These are phyloP conservation scores for Otolemur crassicaudatus DNA, from an alignment of 2,797 vertebrate genomes.

Conservation along the genomic window DNA sequence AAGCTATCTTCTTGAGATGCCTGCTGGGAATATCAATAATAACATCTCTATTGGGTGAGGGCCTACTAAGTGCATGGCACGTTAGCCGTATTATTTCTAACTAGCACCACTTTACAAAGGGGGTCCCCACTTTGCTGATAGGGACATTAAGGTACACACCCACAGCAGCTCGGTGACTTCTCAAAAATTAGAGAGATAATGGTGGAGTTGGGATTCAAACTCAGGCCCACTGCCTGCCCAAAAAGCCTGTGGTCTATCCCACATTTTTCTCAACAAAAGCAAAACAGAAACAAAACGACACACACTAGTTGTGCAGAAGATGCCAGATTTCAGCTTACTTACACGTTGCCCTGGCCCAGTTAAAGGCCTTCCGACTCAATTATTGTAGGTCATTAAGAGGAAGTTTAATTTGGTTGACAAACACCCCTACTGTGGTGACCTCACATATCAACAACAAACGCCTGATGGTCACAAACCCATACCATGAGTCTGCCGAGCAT, in stretches of 20 bases:
- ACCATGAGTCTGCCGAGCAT: slow-evolving; percentile 61
- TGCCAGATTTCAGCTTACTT: slow-evolving; percentile 55
- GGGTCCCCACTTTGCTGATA: neutral
- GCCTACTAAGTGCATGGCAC: neutral
- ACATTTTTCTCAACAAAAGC: slow-evolving; percentile 17
- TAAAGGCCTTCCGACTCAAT: slow-evolving; percentile 76
- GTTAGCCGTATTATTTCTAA: neutral
- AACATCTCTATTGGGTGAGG: neutral
- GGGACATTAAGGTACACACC: neutral
- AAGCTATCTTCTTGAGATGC: neutral
- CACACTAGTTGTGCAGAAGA: slow-evolving; percentile 58
- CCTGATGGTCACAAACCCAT: slow-evolving; percentile 71
- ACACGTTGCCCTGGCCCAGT: slow-evolving; percentile 59
- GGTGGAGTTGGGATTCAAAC: slow-evolving; percentile 29
- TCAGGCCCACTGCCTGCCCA: neutral
- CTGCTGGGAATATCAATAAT: slow-evolving; percentile 23
- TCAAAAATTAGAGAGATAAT: neutral
- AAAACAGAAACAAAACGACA: slow-evolving; percentile 44
- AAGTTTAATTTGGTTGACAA: slow-evolving; percentile 83
- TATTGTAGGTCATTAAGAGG: slow-evolving; percentile 80
- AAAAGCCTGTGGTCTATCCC: neutral
- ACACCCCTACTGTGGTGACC: slow-evolving; percentile 82
- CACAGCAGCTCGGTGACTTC: neutral
- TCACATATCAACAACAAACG: slow-evolving; percentile 81
- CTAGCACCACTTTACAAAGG: neutral